Evolutionary conservation across 2,113 vertebrate genomes (phyloP).

Genomic region (Menura novaehollandiae): DNA sequence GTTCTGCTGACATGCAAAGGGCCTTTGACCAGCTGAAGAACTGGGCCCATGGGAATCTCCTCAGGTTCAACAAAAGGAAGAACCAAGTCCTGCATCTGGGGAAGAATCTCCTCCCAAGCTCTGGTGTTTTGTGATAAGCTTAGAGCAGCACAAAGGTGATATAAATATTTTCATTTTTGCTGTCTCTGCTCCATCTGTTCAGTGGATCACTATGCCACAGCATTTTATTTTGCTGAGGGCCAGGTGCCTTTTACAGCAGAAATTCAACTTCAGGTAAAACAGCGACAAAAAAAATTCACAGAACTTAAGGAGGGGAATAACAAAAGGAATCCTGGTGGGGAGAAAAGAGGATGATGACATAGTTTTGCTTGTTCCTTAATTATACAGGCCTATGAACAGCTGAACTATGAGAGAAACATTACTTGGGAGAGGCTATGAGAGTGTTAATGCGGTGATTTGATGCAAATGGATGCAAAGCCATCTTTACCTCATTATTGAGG

Average conservation of each 20-base stretch:
- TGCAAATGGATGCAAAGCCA: not conserved
- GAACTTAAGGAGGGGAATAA: not conserved
- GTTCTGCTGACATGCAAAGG: not conserved
- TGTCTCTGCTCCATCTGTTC: not conserved
- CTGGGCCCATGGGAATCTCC: fast-evolving
- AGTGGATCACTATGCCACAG: not conserved
- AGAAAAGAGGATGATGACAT: not conserved
- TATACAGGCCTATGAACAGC: not conserved
- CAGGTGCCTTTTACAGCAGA: not conserved
- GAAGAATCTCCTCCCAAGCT: not conserved
- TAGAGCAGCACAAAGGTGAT: not conserved
- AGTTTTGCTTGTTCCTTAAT: not conserved
- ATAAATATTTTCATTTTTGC: not conserved
- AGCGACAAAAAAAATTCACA: fast-evolving
- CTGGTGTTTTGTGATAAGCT: not conserved
- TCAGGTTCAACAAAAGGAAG: not conserved
- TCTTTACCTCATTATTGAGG: not conserved
- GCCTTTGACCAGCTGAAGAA: not conserved
- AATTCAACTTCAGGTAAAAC: not conserved
- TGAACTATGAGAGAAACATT: not conserved
- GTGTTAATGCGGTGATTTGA: not conserved
- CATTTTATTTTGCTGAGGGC: not conserved
- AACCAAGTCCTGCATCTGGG: not conserved
- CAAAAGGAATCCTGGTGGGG: not conserved
- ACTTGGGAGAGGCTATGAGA: not conserved